Percentiles rank a stretch among this genome's conserved stretches.
phyloP scores from a whole-genome alignment of 2,888 invertebrate species.

The Nebria salina region DNA sequence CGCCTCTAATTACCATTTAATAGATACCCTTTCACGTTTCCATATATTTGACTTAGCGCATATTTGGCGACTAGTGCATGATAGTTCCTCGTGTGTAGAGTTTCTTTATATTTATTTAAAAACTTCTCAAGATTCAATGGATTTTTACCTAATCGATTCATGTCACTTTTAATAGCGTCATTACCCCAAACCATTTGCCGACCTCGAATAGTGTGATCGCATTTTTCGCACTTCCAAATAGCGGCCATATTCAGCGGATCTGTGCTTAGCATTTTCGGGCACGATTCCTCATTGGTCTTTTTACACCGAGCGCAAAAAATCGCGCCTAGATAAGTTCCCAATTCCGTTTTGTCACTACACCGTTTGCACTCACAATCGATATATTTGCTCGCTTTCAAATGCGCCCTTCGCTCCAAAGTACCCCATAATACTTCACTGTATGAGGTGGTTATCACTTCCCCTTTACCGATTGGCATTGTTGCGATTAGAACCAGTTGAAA shows the following conservation, averaged over 20 bases:
- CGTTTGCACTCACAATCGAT: conserved; percentile 75
- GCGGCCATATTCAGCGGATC: conserved; percentile 70
- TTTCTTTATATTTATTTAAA: conserved; percentile 69
- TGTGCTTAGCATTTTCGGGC: conserved; percentile 68
- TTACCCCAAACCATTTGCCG: conserved; percentile 72
- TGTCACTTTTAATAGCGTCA: conserved; percentile 69
- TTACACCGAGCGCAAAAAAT: conserved; percentile 62
- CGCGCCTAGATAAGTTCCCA: conserved; percentile 65
- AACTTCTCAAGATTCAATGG: conserved; percentile 71
- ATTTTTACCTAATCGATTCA: conserved; percentile 55
- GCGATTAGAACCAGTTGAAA: conserved; percentile 72
- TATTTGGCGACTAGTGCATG: conserved; percentile 75
- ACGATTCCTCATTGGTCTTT: conserved; percentile 61
- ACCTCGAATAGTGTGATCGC: conserved; percentile 67
- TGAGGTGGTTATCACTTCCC: conserved; percentile 72
- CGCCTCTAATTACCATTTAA: conserved; percentile 63
- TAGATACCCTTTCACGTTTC: conserved; percentile 67
- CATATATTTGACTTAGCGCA: conserved; percentile 75
- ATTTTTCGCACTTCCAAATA: conserved; percentile 74
- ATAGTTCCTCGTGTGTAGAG: conserved; percentile 74
- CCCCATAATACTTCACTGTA: conserved; percentile 78
- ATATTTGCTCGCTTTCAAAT: conserved; percentile 70
- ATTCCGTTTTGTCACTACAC: conserved; percentile 76
- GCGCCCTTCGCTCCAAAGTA: conserved; percentile 71
- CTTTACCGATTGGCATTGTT: conserved; percentile 73